A percentile compares a stretch with the other conserved stretches of the same genome.
These are phyloP conservation scores for Pachycephala philippinensis DNA, from an alignment of 2,113 vertebrate species.

Conservation along the genomic window DNA sequence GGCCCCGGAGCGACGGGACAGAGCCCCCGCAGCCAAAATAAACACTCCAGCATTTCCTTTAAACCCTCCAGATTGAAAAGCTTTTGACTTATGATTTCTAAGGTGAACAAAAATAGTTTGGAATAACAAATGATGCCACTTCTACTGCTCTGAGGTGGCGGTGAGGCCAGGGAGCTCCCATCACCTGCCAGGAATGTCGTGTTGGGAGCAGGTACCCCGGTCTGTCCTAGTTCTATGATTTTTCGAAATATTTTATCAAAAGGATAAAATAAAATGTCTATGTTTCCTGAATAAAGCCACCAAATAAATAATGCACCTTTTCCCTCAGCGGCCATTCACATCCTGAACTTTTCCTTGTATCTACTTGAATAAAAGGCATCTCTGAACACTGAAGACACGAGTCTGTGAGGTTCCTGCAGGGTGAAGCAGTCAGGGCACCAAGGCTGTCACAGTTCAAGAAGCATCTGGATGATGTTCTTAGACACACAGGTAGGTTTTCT, in stretches of 20 bases:
- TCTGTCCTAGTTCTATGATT: background rate
- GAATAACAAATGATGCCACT: background rate
- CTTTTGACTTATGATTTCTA: background rate
- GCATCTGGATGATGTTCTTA: background rate
- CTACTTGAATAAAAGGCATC: background rate
- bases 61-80: background rate
- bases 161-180: background rate
- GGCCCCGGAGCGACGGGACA: accelerated
- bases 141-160: background rate
- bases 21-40: background rate
- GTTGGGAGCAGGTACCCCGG: background rate
- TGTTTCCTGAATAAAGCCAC: background rate
- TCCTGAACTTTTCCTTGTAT: background rate
- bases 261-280: background rate
- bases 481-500: background rate
- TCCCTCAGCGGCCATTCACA: background rate
- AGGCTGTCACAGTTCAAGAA: background rate
- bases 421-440: background rate
- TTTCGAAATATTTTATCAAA: background rate
- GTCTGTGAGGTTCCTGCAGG: background rate
- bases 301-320: background rate
- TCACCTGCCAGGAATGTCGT: background rate
- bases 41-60: background rate
- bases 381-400: background rate
- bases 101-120: background rate